Evolutionary conservation across 2,888 invertebrate genomes (phyloP), one percentile per base, ranked within the genome.

Genomic region (Resseliella maxima): DNA sequence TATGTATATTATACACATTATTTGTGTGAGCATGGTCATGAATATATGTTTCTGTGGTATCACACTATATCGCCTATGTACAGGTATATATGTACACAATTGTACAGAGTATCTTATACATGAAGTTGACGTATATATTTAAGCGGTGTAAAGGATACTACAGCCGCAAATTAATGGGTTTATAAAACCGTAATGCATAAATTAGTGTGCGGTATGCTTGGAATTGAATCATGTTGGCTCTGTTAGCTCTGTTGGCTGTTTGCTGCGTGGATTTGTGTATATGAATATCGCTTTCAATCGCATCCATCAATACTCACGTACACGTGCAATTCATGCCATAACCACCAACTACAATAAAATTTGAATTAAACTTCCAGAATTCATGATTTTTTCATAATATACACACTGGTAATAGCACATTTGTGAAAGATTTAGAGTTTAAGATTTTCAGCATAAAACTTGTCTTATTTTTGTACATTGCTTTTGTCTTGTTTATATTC

Each of bases 1-100:
- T 72, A 72, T 72, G 72, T 31, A 3, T n/a, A n/a, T n/a, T n/a
- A n/a, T 35, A 59, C 27, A 72, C 31, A 72, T 72, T 72, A 72
- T 72, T 72, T 31, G 31, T 31, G 31, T 72, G 72, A 31, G 72
- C 31, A 72, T 31, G 35, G 72, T 72, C 72, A 72, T 72, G 72
- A 72, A 59, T 59, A 59, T 59, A 6, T 24, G 5, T 6, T 0
- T 59, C 2, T 59, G n/a, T 59, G n/a, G 24, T 24, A 24, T 50
- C 59, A 24, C 5, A 24, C 5, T 41, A 41, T 41, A 41, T 41
- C 6, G 6, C 41, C 41, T 12, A 41, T 41, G 41, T 41, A 12
- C 41, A 5, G 12, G 41, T 12, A 12, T 41, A 12, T 41, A 5
- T 8, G 41, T 21, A 21, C 50, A 50, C 21, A 8, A 12, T 18